A percentile compares a stretch with the other conserved stretches of the same genome.
Conservation (phyloP, 1,140 invertebrate genomes). For the Dysdera silvatica region DNA sequence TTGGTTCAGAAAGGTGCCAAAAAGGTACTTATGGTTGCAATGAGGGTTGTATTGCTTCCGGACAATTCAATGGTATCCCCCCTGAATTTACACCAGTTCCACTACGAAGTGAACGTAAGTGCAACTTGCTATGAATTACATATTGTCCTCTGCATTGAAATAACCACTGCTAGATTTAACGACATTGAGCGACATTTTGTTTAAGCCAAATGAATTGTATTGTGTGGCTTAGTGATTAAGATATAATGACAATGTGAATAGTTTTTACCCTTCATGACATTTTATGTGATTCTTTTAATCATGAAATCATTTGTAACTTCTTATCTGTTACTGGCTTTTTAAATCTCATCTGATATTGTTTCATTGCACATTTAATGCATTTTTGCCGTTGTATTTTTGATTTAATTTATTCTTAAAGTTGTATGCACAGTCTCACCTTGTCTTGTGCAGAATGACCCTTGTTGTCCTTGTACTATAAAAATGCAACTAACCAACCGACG, state of each 20-base stretch:
- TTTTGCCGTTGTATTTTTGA: no score
- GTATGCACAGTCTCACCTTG: no score
- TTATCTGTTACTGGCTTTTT: no score
- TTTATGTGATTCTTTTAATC: no score
- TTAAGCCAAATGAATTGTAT: background rate
- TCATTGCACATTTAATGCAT: no score
- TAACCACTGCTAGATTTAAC: background rate
- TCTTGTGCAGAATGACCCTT: no score
- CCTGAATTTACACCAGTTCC: slow-evolving; percentile 32
- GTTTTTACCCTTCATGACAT: no score
- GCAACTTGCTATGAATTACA: background rate
- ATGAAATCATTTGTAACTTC: background rate
- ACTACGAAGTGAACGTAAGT: background rate
- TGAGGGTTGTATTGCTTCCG: slow-evolving; percentile 46
- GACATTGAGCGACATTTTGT: no score
- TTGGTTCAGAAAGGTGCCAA: slow-evolving; percentile 70
- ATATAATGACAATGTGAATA: background rate
- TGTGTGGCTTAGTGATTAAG: background rate
- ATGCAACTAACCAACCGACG: no score
- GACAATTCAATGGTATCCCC: slow-evolving; percentile 46
- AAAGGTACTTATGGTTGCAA: slow-evolving; percentile 51
- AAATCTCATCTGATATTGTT: no score
- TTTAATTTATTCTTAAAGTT: no score
- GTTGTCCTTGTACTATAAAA: no score
- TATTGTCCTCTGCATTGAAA: background rate